A percentile compares a stretch with the other conserved stretches of the same genome.
Conservation (phyloP, 2,888 invertebrate species). For the Drosophila prolongata region DNA sequence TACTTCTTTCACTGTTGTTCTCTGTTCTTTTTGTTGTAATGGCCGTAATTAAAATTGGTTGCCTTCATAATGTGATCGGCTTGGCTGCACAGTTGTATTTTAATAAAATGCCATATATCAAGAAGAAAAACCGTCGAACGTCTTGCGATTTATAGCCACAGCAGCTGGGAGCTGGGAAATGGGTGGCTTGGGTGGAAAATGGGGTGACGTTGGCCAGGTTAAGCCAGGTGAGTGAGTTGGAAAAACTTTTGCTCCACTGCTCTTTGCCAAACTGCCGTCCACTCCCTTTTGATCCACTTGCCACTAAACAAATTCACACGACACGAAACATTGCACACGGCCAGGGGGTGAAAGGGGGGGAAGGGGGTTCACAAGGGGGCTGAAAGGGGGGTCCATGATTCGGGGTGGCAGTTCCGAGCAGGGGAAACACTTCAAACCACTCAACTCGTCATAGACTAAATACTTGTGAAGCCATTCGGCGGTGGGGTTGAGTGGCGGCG, state of each 20-base stretch:
- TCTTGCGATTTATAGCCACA: constrained; percentile 56
- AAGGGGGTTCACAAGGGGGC: background rate
- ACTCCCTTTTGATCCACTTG: constrained; percentile 32
- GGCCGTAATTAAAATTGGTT: constrained; percentile 76
- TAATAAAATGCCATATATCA: constrained; percentile 69
- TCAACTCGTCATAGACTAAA: constrained; percentile 75
- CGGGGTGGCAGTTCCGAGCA: background rate
- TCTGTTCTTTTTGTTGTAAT: constrained; percentile 57
- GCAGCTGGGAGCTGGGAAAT: constrained; percentile 15
- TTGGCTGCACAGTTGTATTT: constrained; percentile 44
- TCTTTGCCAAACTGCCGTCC: constrained; percentile 36
- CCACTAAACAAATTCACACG: constrained; percentile 73
- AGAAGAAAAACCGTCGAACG: constrained; percentile 56
- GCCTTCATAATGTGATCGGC: constrained; percentile 79
- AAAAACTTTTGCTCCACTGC: constrained; percentile 51
- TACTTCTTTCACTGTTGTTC: constrained; percentile 2
- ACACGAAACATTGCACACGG: constrained; percentile 49
- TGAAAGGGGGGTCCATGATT: background rate
- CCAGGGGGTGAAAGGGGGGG: constrained; percentile 11
- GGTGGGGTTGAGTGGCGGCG: background rate
- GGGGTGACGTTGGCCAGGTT: background rate
- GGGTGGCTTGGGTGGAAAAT: background rate
- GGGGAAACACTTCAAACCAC: constrained; percentile 67
- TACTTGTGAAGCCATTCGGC: constrained; percentile 63
- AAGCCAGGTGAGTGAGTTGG: constrained; percentile 27